Percentiles rank a stretch among this genome's conserved stretches.
phyloP scores from a whole-genome alignment of 2,888 invertebrate genomes.

The Brenthis hecate region DNA sequence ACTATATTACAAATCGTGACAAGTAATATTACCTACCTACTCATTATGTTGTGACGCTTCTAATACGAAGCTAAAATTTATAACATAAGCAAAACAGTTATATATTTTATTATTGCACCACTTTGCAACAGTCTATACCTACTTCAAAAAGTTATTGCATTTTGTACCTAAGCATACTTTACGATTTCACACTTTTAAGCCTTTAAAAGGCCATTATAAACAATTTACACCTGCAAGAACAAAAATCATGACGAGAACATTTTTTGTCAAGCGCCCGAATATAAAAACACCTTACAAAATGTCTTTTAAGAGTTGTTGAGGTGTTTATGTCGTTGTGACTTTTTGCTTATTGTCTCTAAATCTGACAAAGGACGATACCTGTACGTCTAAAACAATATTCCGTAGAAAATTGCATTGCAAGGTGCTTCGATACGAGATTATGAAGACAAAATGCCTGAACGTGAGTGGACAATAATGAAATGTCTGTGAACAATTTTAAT shows the following conservation, averaged over 20 bases:
- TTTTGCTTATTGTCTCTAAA: constrained; percentile 47
- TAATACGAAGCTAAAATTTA: no score
- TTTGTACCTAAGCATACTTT: constrained; percentile 46
- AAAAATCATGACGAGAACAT: constrained; percentile 51
- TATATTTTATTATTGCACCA: background rate
- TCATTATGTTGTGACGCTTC: no score
- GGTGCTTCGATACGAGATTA: constrained; percentile 62
- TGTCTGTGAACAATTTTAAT: constrained; percentile 59
- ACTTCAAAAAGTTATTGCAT: constrained; percentile 40
- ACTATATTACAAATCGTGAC: no score
- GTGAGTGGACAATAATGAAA: constrained; percentile 66
- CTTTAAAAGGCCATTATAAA: constrained; percentile 51
- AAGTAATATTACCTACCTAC: no score
- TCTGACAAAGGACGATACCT: constrained; percentile 65
- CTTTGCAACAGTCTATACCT: background rate
- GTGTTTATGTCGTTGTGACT: constrained; percentile 57
- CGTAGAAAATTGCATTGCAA: constrained; percentile 67
- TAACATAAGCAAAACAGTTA: background rate
- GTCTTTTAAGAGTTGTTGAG: constrained; percentile 55
- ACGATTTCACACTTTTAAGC: constrained; percentile 61
- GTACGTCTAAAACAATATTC: constrained; percentile 71
- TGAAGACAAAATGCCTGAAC: constrained; percentile 56
- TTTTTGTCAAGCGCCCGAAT: constrained; percentile 54
- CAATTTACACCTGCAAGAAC: constrained; percentile 63
- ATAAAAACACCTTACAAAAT: constrained; percentile 70